These are phyloP conservation scores for Perithous albicinctus DNA, from an alignment of 2,888 invertebrate genomes.

Conservation along the genomic window DNA sequence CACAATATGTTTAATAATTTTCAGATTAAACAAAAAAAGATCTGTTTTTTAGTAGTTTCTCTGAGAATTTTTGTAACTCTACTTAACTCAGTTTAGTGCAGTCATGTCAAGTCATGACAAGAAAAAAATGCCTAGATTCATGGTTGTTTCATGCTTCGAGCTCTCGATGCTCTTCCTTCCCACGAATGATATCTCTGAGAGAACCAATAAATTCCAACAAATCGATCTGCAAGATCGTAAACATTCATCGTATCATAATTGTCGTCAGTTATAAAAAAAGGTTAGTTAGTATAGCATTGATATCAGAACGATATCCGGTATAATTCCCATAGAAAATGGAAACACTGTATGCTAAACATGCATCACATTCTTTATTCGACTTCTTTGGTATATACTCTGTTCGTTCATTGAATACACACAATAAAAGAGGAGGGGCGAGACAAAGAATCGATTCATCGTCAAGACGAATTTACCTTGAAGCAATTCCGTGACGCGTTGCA, in stretches of 20 bases:
- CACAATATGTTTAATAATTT: too few species aligned
- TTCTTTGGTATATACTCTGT: slow-evolving; percentile 34
- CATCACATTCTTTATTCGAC: background rate
- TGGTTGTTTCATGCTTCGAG: too few species aligned
- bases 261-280: background rate
- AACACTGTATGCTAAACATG: background rate
- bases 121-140: too few species aligned
- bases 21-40: too few species aligned
- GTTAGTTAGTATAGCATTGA: background rate
- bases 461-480: slow-evolving; percentile 6
- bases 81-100: too few species aligned
- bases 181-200: background rate
- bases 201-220: background rate
- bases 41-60: too few species aligned
- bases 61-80: too few species aligned
- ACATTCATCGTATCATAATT: background rate
- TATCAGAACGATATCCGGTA: background rate
- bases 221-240: background rate
- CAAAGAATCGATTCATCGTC: slow-evolving; percentile 19
- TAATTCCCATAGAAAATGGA: background rate
- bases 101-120: too few species aligned
- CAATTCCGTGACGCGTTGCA: background rate
- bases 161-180: too few species aligned
- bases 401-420: slow-evolving; percentile 37
- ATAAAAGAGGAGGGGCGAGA: slow-evolving; percentile 35